Conservation (phyloP, 2,888 invertebrate species). For the Glyphotaelius pellucidus region DNA sequence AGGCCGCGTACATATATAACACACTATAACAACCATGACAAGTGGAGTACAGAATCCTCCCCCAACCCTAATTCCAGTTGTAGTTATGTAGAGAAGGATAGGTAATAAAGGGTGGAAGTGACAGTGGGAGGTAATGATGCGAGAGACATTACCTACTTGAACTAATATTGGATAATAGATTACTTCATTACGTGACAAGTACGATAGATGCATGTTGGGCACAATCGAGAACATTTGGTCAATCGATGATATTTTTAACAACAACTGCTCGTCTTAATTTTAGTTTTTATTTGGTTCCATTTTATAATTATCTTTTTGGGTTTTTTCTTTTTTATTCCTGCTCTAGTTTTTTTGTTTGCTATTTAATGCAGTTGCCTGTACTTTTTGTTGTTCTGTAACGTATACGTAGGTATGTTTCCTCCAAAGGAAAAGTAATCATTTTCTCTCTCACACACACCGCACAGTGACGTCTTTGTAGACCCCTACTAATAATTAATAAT, state of each 20-base stretch:
- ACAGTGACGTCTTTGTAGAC: no score
- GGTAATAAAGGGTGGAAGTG: constrained; percentile 21
- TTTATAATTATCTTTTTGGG: no score
- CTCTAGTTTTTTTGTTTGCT: no score
- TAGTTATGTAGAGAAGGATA: neutral
- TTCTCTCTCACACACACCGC: no score
- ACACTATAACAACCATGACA: neutral
- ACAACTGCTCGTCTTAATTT: neutral
- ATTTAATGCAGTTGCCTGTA: no score
- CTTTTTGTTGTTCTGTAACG: no score
- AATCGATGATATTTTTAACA: neutral
- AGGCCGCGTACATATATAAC: no score
- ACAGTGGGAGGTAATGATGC: constrained; percentile 55
- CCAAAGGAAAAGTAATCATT: no score
- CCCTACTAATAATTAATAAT: no score
- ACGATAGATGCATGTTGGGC: neutral
- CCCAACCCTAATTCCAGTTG: neutral
- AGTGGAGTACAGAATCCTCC: neutral
- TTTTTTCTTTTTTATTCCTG: no score
- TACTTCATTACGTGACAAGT: constrained; percentile 49
- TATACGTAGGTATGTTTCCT: no score
- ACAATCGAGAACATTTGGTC: constrained; percentile 19
- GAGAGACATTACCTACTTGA: constrained; percentile 54
- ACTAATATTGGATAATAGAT: neutral
- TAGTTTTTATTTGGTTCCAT: no score